phyloP scores from a whole-genome alignment of 2,113 vertebrate genomes.

The Catagonus wagneri region DNA sequence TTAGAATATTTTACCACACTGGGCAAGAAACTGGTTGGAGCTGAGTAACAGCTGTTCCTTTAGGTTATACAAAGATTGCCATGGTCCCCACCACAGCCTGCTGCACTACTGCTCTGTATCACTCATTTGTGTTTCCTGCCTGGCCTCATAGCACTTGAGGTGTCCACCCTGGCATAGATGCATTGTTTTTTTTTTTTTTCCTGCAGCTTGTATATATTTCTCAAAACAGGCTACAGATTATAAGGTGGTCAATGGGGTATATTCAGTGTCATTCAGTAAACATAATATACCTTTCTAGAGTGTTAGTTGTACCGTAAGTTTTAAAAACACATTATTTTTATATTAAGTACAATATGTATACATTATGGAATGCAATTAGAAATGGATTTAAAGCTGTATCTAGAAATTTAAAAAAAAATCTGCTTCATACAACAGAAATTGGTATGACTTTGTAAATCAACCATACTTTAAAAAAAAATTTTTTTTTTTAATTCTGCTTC shows the following conservation, averaged over 20 bases:
- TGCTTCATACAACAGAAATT: neutral
- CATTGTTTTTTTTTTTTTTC: neutral
- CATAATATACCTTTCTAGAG: neutral
- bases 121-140: neutral
- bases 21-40: neutral
- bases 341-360: neutral
- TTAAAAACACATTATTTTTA: slow-evolving; percentile 14
- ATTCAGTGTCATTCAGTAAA: neutral
- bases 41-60: neutral
- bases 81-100: accelerated
- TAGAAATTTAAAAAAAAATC: neutral
- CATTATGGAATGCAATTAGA: neutral
- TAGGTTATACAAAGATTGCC: neutral
- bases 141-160: neutral
- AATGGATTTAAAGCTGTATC: slow-evolving; percentile 20
- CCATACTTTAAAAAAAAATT: too few relatives aligned
- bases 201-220: neutral
- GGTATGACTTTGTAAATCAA: too few relatives aligned
- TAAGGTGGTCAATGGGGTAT: neutral
- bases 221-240: neutral
- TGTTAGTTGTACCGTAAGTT: neutral
- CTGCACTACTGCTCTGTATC: neutral
- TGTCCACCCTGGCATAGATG: neutral
- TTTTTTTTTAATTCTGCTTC: too few relatives aligned
- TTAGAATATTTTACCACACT: neutral